These are phyloP conservation scores for Antheraea assamensis DNA, from an alignment of 2,888 invertebrate species.

Conservation along the genomic window DNA sequence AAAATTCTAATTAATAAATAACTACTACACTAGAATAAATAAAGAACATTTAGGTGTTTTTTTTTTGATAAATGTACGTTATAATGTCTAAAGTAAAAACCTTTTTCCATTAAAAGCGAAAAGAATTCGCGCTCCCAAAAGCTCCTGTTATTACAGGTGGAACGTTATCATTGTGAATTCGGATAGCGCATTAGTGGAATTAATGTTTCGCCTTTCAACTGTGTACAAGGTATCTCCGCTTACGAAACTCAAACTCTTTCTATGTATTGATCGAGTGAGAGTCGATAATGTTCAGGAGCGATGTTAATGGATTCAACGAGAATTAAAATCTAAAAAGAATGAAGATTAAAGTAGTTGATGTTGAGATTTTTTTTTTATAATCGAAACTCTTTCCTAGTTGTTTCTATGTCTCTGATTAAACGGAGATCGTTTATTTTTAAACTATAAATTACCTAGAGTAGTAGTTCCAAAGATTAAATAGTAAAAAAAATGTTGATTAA, in stretches of 20 bases:
- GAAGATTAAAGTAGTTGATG: not conserved
- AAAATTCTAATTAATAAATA: not conserved
- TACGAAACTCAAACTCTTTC: conserved; percentile 43
- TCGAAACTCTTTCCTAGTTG: not conserved
- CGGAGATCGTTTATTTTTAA: no score
- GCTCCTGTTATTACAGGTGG: conserved; percentile 21
- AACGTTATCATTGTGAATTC: conserved; percentile 41
- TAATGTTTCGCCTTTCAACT: conserved; percentile 55
- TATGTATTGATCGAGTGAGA: conserved; percentile 21
- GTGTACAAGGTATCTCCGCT: conserved; percentile 35
- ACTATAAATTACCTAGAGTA: no score
- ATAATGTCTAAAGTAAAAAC: not conserved
- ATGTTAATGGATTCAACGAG: not conserved
- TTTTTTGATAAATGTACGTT: not conserved
- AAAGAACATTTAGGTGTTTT: not conserved
- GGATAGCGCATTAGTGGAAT: conserved; percentile 57
- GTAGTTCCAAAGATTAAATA: no score
- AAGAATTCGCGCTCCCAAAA: conserved; percentile 16
- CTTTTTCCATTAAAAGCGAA: not conserved
- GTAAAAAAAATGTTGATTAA: no score
- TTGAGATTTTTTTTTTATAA: not conserved
- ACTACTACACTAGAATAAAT: not conserved
- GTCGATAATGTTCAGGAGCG: conserved; percentile 1
- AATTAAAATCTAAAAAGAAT: conserved; percentile 2
- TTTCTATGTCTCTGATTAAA: no score